Conservation (phyloP, 2,113 vertebrate species). For the Takifugu bimaculatus region DNA sequence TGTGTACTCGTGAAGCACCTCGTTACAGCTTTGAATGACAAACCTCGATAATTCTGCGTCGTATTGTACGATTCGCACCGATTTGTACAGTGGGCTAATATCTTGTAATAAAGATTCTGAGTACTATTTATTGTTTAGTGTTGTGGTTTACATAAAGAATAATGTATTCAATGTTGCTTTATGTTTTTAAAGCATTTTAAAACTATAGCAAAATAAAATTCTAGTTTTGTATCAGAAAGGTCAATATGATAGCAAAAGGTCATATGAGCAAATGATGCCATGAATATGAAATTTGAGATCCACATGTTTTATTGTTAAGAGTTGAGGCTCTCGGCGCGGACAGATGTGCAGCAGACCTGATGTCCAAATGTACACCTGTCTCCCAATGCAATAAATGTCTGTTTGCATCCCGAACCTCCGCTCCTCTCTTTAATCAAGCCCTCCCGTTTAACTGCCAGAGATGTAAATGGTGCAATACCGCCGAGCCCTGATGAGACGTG, state of each 20-base stretch:
- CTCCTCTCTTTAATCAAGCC: slow-evolving; percentile 57
- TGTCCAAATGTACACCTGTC: slow-evolving; percentile 47
- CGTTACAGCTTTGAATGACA: slow-evolving; percentile 75
- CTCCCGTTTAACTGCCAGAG: slow-evolving; percentile 28
- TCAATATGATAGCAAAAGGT: slow-evolving; percentile 35
- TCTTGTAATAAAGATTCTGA: slow-evolving; percentile 79
- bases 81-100: slow-evolving; percentile 77
- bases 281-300: slow-evolving; percentile 23
- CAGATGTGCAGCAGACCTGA: slow-evolving; percentile 38
- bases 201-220: slow-evolving; percentile 61
- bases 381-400: slow-evolving; percentile 66
- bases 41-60: slow-evolving; percentile 72
- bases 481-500: slow-evolving; percentile 66
- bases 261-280: slow-evolving; percentile 30
- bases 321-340: slow-evolving; percentile 20
- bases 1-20: slow-evolving; percentile 72
- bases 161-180: slow-evolving; percentile 54
- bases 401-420: slow-evolving; percentile 62
- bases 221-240: slow-evolving; percentile 66
- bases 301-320: slow-evolving; percentile 13
- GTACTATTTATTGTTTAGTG: slow-evolving; percentile 66
- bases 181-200: slow-evolving; percentile 42
- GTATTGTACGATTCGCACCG: slow-evolving; percentile 73
- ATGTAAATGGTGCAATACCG: slow-evolving; percentile 40
- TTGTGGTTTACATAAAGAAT: slow-evolving; percentile 57